These are phyloP conservation scores for Chrysodeixis includens DNA, from an alignment of 2,888 invertebrate genomes.

Conservation along the genomic window DNA sequence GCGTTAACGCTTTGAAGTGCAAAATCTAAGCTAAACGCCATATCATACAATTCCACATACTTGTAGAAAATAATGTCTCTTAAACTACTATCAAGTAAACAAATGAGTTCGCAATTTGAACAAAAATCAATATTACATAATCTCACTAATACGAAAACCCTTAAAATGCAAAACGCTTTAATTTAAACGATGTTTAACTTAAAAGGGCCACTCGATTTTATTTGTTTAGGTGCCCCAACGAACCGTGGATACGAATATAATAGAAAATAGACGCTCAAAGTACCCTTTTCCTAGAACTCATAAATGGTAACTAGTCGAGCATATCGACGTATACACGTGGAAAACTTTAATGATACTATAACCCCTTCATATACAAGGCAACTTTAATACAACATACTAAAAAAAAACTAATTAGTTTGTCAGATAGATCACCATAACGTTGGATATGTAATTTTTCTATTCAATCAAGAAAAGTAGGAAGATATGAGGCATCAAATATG, in stretches of 20 bases:
- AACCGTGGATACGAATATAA: conserved; percentile 51
- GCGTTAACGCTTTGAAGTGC: no score
- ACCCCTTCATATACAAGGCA: no score
- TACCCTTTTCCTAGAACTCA: background rate
- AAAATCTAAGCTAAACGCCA: no score
- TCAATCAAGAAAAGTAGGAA: no score
- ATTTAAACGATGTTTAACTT: conserved; percentile 60
- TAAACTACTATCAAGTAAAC: background rate
- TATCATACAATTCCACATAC: no score
- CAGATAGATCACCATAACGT: no score
- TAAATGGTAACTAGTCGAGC: background rate
- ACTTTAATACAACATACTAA: no score
- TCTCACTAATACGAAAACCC: conserved; percentile 12
- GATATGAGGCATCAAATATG: no score
- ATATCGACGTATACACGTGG: background rate
- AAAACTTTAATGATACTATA: background rate
- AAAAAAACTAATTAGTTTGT: no score
- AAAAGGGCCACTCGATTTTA: conserved; percentile 65
- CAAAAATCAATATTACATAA: conserved; percentile 4
- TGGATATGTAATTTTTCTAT: no score
- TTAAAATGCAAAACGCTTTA: conserved; percentile 47
- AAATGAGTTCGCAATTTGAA: background rate
- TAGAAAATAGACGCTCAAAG: conserved; percentile 24
- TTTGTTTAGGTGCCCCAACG: conserved; percentile 65
- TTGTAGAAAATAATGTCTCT: background rate